phyloP scores from a whole-genome alignment of 1,140 invertebrate genomes.

The Dinoponera quadriceps region DNA sequence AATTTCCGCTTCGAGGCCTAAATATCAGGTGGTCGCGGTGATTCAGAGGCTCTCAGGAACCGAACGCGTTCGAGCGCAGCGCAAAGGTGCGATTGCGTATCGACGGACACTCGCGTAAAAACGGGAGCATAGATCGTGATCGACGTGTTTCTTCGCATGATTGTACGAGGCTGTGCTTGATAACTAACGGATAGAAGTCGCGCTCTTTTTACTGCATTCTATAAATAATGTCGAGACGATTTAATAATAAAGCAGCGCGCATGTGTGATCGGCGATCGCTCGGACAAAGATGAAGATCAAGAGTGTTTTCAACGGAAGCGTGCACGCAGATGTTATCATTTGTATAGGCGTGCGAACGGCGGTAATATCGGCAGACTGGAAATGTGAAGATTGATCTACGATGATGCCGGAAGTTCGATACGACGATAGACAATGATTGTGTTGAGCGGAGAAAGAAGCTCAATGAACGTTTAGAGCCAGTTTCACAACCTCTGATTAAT shows the following conservation, averaged over 20 bases:
- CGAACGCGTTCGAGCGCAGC: neutral
- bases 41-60: neutral
- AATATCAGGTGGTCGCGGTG: too few species aligned
- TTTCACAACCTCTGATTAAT: too few species aligned
- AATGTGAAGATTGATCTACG: constrained; percentile 5
- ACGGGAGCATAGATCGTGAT: too few species aligned
- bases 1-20: too few species aligned
- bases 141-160: too few species aligned
- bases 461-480: too few species aligned
- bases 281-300: constrained; percentile 2
- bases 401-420: constrained; percentile 8
- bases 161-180: too few species aligned
- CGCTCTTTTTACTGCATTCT: neutral
- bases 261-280: constrained; percentile 22
- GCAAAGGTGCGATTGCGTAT: too few species aligned
- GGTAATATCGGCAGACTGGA: neutral
- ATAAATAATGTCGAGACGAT: constrained; percentile 21
- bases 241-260: constrained; percentile 32
- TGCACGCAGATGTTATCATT: neutral
- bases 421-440: too few species aligned
- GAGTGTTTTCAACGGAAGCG: neutral
- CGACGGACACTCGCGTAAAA: too few species aligned
- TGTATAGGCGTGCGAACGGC: neutral
- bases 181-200: too few species aligned
- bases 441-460: too few species aligned